Percentiles rank a stretch among this genome's conserved stretches.
These are phyloP conservation scores for Nycticebus coucang DNA, from an alignment of 2,113 vertebrate species.

Conservation along the genomic window DNA sequence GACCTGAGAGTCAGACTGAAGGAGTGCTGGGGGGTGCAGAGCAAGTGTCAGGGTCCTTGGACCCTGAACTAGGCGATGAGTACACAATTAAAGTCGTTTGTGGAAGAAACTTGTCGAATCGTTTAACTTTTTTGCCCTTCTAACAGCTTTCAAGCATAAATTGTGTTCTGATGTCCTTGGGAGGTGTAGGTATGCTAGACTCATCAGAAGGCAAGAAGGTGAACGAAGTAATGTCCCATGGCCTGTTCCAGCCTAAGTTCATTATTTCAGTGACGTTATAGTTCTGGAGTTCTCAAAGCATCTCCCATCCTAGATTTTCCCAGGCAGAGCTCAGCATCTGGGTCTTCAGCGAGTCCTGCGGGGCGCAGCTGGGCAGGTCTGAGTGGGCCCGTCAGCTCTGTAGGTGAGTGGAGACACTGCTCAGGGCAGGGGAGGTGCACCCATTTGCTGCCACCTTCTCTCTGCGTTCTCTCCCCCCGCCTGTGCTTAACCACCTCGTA, in stretches of 20 bases:
- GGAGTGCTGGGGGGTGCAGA: not conserved
- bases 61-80: not conserved
- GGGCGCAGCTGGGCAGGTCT: not conserved
- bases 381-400: not conserved
- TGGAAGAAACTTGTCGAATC: not conserved
- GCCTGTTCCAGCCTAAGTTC: not conserved
- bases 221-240: not conserved
- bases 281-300: not conserved
- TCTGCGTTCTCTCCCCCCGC: not conserved
- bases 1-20: not conserved
- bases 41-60: not conserved
- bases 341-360: not conserved
- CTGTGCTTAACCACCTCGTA: not conserved
- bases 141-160: not conserved
- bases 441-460: not conserved
- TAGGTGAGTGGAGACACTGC: not conserved
- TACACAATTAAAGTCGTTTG: constrained; percentile 28
- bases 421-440: not conserved
- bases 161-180: not conserved
- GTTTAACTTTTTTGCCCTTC: not conserved
- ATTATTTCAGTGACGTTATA: not conserved
- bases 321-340: not conserved
- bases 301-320: not conserved
- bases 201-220: not conserved
- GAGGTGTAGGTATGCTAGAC: not conserved